Evolutionary conservation across 1,140 invertebrate genomes (phyloP).

Genomic region (Drosophila ironensis): DNA sequence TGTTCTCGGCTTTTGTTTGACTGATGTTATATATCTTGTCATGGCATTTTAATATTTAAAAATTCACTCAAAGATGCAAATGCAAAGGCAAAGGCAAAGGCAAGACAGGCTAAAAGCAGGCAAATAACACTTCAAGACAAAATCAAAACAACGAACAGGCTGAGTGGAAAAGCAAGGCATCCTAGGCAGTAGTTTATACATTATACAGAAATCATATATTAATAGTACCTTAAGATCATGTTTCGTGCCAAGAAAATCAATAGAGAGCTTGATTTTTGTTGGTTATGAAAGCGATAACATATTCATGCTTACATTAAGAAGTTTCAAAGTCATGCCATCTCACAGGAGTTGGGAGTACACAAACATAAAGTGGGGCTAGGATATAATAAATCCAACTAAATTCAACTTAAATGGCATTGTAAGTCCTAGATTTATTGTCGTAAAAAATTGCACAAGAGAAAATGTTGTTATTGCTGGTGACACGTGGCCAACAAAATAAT

Average conservation of each 20-base stretch:
- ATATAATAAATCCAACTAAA: constrained; percentile 24
- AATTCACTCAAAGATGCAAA: constrained; percentile 54
- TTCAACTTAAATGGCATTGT: constrained; percentile 21
- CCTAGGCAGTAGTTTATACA: constrained; percentile 6
- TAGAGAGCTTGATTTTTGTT: too few relatives aligned
- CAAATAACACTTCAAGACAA: constrained; percentile 39
- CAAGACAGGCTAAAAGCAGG: constrained; percentile 53
- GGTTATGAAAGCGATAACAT: neutral
- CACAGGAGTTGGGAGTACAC: constrained; percentile 5
- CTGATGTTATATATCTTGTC: constrained; percentile 26
- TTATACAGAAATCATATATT: neutral
- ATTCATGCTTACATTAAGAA: constrained; percentile 18
- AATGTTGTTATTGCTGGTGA: constrained; percentile 18
- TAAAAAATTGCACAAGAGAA: neutral
- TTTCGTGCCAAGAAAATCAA: neutral
- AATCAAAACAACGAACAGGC: constrained; percentile 22
- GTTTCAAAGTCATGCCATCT: constrained; percentile 10
- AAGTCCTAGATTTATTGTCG: constrained; percentile 10
- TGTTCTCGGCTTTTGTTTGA: constrained; percentile 19
- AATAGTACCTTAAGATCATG: neutral
- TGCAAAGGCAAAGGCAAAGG: constrained; percentile 46
- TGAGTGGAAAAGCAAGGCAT: constrained; percentile 24
- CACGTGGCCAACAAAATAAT: constrained; percentile 46
- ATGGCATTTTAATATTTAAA: constrained; percentile 40
- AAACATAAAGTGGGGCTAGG: constrained; percentile 7